Evolutionary conservation across 2,797 vertebrate species (phyloP).

Genomic region (Rhadinocentrus ornatus): DNA sequence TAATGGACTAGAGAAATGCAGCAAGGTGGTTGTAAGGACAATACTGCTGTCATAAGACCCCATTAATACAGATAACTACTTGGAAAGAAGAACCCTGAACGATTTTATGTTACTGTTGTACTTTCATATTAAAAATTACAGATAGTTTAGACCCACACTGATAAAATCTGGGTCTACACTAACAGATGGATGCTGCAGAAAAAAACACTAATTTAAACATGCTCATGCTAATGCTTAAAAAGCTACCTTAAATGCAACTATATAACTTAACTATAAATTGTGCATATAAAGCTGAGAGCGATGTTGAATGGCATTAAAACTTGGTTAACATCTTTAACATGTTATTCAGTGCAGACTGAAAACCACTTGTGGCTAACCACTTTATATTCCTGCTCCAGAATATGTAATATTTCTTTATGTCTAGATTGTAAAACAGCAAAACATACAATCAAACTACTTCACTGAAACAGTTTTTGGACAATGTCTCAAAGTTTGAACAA

Average conservation of each 20-base stretch:
- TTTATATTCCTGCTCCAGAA: neutral
- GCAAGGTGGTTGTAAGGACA: neutral
- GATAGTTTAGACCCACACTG: neutral
- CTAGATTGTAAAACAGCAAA: no score
- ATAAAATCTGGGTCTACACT: neutral
- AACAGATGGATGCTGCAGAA: neutral
- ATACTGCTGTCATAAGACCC: neutral
- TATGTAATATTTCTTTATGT: neutral
- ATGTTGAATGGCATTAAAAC: neutral
- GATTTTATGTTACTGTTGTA: neutral
- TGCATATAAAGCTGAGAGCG: neutral
- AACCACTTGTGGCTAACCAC: no score
- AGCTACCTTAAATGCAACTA: neutral
- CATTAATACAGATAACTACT: neutral
- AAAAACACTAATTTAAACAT: neutral
- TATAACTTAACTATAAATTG: neutral
- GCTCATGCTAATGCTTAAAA: neutral
- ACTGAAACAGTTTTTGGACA: no score
- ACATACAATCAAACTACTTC: no score
- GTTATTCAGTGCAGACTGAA: neutral
- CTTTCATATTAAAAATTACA: neutral
- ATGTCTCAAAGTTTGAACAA: no score
- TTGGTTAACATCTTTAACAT: neutral
- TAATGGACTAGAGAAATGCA: slow-evolving; percentile 10
- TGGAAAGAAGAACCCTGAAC: neutral